Base-by-base conservation (phyloP, 2,113 vertebrate species). In the Hippocampus zosterae region DNA sequence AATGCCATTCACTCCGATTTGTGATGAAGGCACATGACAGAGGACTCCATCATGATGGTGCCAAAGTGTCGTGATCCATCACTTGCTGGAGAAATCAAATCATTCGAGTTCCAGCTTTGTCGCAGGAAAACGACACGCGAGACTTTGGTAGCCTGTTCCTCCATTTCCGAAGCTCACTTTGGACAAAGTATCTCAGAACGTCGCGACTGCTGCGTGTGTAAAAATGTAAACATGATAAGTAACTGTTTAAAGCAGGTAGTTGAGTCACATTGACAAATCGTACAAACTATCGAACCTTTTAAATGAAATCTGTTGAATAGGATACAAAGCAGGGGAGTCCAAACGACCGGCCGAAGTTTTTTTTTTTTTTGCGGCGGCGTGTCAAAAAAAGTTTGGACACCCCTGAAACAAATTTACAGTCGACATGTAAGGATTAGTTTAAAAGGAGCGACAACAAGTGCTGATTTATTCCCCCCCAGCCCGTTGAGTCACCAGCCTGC, bases 21-120 rank as follows among this genome's bases (percentile, higher is more conserved):
- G 76, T 67, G 70, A 75, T 12, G 64, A 89, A 89, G 88, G 88
- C 88, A 89, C 86, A 16, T 12, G 3, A 64, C 61, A 23, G 61
- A 64, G 21, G 61, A n/a, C 61, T n/a, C 41, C 18, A 40, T 62
- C 33, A 8, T 21, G 61, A 63, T 61, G 59, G 33, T 37, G 60
- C 33, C 60, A 33, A 18, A 33, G 19, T 60, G 12, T 29, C 56
- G 2, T 29, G 21, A 21, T 55, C 53, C n/a, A 23, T 55, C 53
- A 25, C 53, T 55, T 10, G 10, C 53, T 56, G 70, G 57, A 29
- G 25, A 13, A 3, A 50, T 16, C 56, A n/a, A 27, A 25, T 63
- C 21, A 11, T 55, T 55, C 46, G 41, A 70, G 72, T 67, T 78
- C 78, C 70, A 64, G 72, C 67, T 84, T 53, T 68, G 55, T 68